A percentile compares a stretch with the other conserved stretches of the same genome.
Evolutionary conservation across 1,140 invertebrate genomes (phyloP).

Genomic region (Ericerus pela): DNA sequence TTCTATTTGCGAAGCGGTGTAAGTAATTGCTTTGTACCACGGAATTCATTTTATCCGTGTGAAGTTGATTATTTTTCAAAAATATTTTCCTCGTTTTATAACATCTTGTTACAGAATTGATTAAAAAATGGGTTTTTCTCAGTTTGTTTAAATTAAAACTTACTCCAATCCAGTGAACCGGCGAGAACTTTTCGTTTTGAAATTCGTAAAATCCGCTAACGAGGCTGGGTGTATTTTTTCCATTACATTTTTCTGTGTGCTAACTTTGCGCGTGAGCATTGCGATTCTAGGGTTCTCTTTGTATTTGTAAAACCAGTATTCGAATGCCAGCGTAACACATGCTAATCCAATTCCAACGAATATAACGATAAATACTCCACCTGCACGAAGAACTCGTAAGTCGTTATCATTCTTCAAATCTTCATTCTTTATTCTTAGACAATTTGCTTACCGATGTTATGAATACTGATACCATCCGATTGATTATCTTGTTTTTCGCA

Average conservation of each 20-base stretch:
- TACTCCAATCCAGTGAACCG: neutral
- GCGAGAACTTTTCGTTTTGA: conserved; percentile 2
- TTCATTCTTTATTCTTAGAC: too few relatives aligned
- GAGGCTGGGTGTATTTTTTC: neutral
- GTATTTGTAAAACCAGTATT: conserved; percentile 88
- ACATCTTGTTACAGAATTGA: too few relatives aligned
- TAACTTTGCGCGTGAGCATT: conserved; percentile 3
- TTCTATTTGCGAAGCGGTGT: too few relatives aligned
- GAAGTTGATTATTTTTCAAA: too few relatives aligned
- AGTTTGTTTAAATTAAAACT: too few relatives aligned
- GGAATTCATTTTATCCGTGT: too few relatives aligned
- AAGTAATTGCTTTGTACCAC: too few relatives aligned
- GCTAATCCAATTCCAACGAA: conserved; percentile 85
- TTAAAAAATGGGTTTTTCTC: too few relatives aligned
- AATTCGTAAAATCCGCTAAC: conserved; percentile 1
- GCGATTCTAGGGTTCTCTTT: conserved; percentile 27
- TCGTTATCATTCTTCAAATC: too few relatives aligned
- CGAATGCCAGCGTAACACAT: conserved; percentile 76
- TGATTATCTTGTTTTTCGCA: conserved; percentile 84
- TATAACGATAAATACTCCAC: conserved; percentile 92
- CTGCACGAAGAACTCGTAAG: too few relatives aligned
- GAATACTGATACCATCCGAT: conserved; percentile 89
- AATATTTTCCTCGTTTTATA: too few relatives aligned
- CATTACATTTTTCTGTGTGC: neutral
- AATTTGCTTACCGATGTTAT: conserved; percentile 63